Percentiles rank a stretch among this genome's conserved stretches.
phyloP scores from a whole-genome alignment of 2,888 invertebrate genomes.

The Noctua comes region DNA sequence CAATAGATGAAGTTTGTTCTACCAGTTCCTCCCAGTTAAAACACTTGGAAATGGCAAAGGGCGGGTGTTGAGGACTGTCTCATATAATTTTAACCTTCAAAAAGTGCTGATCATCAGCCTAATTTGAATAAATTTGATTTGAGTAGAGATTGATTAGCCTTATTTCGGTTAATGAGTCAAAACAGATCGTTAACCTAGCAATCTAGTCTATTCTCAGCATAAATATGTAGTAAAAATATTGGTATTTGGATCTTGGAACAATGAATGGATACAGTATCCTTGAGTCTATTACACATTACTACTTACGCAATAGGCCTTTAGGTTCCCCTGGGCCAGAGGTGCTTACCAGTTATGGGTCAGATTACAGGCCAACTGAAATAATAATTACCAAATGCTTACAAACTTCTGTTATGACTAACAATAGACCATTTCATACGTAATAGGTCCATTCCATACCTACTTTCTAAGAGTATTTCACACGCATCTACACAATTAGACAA shows the following conservation, averaged over 20 bases:
- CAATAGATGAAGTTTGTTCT: not conserved
- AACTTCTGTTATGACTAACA: conserved; percentile 23
- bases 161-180: not conserved
- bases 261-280: not conserved
- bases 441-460: conserved; percentile 9
- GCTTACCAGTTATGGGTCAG: not conserved
- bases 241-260: not conserved
- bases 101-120: not conserved
- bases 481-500: conserved; percentile 43
- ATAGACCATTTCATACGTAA: conserved; percentile 35
- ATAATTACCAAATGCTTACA: conserved; percentile 5
- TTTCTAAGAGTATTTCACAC: conserved; percentile 53
- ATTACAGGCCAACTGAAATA: not conserved
- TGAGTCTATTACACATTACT: not conserved
- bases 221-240: not conserved
- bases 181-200: not conserved
- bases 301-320: not conserved
- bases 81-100: not conserved
- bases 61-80: not conserved
- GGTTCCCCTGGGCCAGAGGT: not conserved
- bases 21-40: not conserved
- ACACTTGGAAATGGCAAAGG: not conserved
- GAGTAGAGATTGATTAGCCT: not conserved
- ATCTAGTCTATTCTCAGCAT: not conserved
- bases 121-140: not conserved